Base-by-base conservation (phyloP, 2,888 invertebrate species). In the Strigamia crassipes region DNA sequence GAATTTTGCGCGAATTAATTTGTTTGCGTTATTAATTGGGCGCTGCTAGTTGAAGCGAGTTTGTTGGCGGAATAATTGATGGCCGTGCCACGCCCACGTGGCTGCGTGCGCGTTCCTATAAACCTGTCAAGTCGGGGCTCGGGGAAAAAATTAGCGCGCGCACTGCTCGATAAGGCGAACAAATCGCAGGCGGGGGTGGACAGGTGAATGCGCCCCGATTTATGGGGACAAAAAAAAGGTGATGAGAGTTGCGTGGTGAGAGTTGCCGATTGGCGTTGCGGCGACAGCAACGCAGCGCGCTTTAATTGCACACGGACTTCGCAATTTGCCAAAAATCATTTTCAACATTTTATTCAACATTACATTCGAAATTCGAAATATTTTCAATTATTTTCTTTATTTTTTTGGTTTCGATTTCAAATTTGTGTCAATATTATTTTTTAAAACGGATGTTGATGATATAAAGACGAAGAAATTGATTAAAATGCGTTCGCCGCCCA, bases 1-100 rank as follows among this genome's bases (percentile, higher is more conserved):
- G 73, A 73, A 73, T 73, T 73, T 73, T 73, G 73, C 73, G 73
- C 73, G 73, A 73, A 73, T 73, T 73, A 73, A 73, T 73, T 73
- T 73, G 73, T 73, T 73, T 73, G 73, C 73, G 73, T 73, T 73
- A 73, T 73, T 73, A 73, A 73, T 73, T 73, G 73, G 73, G 23
- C 73, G 73, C 73, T 31, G 23, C 3, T 13, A 73, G 73, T 73
- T 73, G 73, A 73, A 31, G 27, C 73, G 73, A 73, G 73, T 73
- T 73, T 73, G 73, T 73, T 73, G 73, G 73, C 73, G 73, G 31
- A 73, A 73, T 73, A 73, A 73, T 73, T 73, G 73, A 73, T 73
- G 73, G 73, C 12, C 27, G 73, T 31, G 73, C 73, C 73, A 73
- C 73, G 73, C 73, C 73, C 73, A 73, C 73, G 73, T 73, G 27